Conservation (phyloP, 2,113 vertebrate species). For the Tricholaema leucomelas region DNA sequence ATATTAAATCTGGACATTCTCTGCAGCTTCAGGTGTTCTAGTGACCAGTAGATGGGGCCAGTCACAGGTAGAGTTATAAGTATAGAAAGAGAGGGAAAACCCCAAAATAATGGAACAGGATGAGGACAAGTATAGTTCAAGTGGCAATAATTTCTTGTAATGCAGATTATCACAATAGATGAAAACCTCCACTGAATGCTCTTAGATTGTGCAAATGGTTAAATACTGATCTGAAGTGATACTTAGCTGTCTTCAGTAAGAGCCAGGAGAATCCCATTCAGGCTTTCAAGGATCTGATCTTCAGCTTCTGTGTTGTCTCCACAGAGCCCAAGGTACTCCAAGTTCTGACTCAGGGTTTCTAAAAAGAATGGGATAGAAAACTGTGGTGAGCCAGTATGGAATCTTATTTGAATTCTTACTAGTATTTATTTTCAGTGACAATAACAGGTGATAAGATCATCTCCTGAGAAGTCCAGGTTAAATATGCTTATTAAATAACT, state of each 20-base stretch:
- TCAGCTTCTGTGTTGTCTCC: conserved; percentile 38
- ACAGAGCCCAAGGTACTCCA: conserved; percentile 54
- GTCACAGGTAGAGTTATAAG: not conserved
- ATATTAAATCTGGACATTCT: not conserved
- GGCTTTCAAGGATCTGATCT: conserved; percentile 53
- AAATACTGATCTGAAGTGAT: not conserved
- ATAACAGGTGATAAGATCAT: not conserved
- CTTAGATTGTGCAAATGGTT: not conserved
- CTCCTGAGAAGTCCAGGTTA: not conserved
- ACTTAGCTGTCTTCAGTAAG: conserved; percentile 74
- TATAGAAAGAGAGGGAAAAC: not conserved
- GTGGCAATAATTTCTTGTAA: not conserved
- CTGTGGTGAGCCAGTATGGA: not conserved
- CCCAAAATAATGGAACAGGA: not conserved
- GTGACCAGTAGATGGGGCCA: not conserved
- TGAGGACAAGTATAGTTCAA: not conserved
- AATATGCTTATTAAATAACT: not conserved
- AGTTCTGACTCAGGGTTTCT: conserved; percentile 61
- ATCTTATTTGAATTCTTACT: not conserved
- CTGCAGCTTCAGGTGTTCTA: not conserved
- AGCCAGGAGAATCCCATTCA: conserved; percentile 67
- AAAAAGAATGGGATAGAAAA: not conserved
- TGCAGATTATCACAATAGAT: not conserved
- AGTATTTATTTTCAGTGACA: not conserved
- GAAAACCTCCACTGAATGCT: not conserved